Percentiles rank a stretch among this genome's conserved stretches.
Conservation (phyloP, 92 coral and sea anemone genomes). For the Galaxea fascicularis region DNA sequence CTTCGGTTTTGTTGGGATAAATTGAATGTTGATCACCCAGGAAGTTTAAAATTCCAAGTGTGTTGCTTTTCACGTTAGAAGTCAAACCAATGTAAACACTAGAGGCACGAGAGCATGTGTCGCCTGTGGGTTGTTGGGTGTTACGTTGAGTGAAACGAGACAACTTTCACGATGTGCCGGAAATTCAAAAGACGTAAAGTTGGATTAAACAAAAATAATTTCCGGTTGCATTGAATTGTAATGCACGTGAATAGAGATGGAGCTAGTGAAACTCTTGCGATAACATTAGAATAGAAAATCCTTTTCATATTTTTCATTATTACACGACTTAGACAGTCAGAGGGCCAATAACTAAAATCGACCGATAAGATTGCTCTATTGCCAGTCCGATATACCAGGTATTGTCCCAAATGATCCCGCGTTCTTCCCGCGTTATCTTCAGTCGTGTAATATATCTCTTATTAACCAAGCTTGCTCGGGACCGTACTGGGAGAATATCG, state of each 20-base stretch:
- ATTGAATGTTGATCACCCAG: neutral
- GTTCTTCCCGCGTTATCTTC: no score
- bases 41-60: neutral
- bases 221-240: neutral
- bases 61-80: neutral
- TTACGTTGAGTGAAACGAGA: constrained; percentile 1
- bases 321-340: no score
- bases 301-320: no score
- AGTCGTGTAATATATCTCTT: no score
- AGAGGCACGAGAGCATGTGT: neutral
- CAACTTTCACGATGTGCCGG: neutral
- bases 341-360: no score
- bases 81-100: constrained; percentile 1
- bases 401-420: no score
- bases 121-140: neutral
- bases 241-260: neutral
- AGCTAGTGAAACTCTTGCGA: no score
- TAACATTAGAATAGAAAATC: no score
- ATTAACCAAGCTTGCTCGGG: no score
- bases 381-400: no score
- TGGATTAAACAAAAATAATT: neutral
- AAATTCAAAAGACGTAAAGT: neutral
- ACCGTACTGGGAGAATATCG: no score
- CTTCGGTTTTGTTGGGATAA: neutral
- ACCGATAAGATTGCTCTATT: no score